Evolutionary conservation across 53 echinoderm and acorn worm genomes (phyloP).

Genomic region (Astropecten irregularis): DNA sequence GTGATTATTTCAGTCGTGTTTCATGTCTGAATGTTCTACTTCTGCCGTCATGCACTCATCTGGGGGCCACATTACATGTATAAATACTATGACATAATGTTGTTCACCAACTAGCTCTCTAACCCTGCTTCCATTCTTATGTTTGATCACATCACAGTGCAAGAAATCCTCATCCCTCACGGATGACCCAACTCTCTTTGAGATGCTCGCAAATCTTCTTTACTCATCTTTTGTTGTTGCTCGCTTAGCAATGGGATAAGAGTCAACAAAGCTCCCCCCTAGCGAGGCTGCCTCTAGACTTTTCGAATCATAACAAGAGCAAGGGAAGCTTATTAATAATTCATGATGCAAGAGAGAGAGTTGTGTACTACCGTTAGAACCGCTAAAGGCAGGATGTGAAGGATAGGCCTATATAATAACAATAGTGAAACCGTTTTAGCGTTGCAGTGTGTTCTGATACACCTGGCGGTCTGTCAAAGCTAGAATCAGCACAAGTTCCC

Average conservation of each 20-base stretch:
- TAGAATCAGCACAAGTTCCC: background rate
- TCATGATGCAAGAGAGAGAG: background rate
- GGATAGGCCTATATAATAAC: background rate
- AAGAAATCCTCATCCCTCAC: no score
- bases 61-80: no score
- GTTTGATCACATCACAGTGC: no score
- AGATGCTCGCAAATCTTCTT: background rate
- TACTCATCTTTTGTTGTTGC: constrained; percentile 1
- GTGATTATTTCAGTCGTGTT: no score
- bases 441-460: no score
- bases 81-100: no score
- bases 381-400: background rate
- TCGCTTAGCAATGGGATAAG: constrained; percentile 1
- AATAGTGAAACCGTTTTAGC: background rate
- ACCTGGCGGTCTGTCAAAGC: constrained; percentile 2
- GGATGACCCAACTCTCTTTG: no score
- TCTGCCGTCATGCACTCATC: no score
- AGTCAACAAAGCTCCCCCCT: background rate
- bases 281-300: background rate
- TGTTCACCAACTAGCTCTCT: no score
- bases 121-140: no score
- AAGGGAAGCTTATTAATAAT: constrained; percentile 1
- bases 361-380: background rate
- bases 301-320: background rate
- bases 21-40: no score